phyloP scores from a whole-genome alignment of 2,113 vertebrate species.

The Beaufortia kweichowensis region DNA sequence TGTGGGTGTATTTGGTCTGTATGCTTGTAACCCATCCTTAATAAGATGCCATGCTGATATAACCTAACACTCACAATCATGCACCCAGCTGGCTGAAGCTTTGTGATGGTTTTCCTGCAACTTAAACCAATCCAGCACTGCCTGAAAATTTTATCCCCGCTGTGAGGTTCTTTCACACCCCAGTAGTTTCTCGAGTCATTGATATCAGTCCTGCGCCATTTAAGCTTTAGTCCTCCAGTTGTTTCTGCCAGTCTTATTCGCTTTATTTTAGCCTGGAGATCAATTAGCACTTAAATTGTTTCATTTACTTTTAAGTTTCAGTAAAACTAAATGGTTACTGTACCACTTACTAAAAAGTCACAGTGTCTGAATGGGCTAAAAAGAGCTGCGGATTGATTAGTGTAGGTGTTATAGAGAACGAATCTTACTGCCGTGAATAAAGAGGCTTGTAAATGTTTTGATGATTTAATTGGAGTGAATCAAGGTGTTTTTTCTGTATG shows the following conservation, averaged over 20 bases:
- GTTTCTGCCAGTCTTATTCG: not conserved
- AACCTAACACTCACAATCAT: slow-evolving; percentile 19
- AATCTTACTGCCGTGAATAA: slow-evolving; percentile 3
- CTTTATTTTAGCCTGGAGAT: not conserved
- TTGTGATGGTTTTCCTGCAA: slow-evolving; percentile 16
- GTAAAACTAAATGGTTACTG: not conserved
- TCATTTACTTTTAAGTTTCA: not conserved
- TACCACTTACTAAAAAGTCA: not conserved
- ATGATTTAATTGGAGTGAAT: not conserved
- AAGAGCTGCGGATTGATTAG: not conserved
- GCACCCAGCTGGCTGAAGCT: not conserved
- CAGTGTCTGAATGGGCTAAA: too few species aligned
- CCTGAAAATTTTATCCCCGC: not conserved
- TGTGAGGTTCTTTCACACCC: not conserved
- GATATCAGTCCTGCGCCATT: not conserved
- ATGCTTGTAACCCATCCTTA: slow-evolving; percentile 9
- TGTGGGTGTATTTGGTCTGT: not conserved
- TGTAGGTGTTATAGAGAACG: not conserved
- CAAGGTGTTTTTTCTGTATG: not conserved
- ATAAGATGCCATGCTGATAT: not conserved
- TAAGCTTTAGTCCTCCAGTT: not conserved
- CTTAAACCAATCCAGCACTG: slow-evolving; percentile 10
- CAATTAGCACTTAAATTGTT: not conserved
- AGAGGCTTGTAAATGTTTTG: slow-evolving; percentile 23
- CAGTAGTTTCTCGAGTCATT: not conserved